Evolutionary conservation across 2,113 vertebrate genomes (phyloP).

Genomic region (Chiloscyllium plagiosum): DNA sequence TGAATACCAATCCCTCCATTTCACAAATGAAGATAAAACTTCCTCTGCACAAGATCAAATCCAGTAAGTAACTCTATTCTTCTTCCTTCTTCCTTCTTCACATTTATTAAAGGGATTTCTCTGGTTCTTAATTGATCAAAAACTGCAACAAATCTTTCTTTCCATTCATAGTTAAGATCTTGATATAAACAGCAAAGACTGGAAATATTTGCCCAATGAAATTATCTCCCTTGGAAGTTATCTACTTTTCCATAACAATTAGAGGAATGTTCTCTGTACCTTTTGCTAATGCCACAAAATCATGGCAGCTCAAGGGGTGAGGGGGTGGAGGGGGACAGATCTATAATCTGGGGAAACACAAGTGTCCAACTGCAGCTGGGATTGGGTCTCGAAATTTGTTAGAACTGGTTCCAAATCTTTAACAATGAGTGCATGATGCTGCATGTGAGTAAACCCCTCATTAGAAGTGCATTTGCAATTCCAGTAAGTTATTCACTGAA

Average conservation of each 20-base stretch:
- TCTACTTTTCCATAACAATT: background rate
- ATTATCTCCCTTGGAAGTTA: too few relatives aligned
- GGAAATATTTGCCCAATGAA: background rate
- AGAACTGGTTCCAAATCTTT: background rate
- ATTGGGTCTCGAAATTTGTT: background rate
- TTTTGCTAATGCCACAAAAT: background rate
- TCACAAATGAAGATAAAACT: background rate
- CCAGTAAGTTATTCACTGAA: background rate
- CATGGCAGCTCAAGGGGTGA: background rate
- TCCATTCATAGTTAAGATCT: background rate
- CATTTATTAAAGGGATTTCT: background rate
- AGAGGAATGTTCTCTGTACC: background rate
- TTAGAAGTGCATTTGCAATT: background rate
- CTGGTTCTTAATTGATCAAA: background rate
- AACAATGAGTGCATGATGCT: background rate
- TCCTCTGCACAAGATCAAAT: background rate
- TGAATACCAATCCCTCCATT: background rate
- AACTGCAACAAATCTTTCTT: background rate
- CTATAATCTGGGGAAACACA: background rate
- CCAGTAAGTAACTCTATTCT: background rate
- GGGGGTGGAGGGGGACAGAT: background rate
- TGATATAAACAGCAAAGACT: background rate
- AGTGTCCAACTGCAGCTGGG: background rate
- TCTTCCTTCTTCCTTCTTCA: background rate
- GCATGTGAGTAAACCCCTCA: background rate